Base-by-base conservation (phyloP, 1,140 invertebrate genomes). In the Bactericera cockerelli region DNA sequence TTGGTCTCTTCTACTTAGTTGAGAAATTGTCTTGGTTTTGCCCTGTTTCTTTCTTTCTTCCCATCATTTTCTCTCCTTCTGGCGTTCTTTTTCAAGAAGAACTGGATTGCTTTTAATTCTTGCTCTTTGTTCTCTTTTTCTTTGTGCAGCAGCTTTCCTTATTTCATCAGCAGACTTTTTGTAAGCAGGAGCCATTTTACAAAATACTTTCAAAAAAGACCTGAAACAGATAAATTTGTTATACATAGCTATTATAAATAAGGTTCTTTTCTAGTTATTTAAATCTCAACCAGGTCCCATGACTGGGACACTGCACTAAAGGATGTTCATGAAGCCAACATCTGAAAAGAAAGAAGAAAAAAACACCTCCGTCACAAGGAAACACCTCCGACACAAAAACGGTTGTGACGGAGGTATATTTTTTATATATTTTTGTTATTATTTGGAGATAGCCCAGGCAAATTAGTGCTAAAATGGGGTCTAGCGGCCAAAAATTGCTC, bases 1-100 rank as follows among this genome's bases (percentile, higher is more conserved):
- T 36, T 57, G 8, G 26, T 53, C 59, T 57, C 59, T 62, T 56
- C 61, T 63, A 63, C 56, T 63, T 59, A 33, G 25, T 59, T 59
- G 56, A 38, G 53, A 42, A 61, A 38, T 62, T 55, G 11, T 19
- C 59, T 57, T 26, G 53, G 60, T 56, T 49, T 61, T 31, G 6
- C 57, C 62, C 62, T 54, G 25, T 25, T 25, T n/a, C 16, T 26
- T 31, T 55, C 49, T 26, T 19, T 39, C 14, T 19, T 33, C 13
- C 58, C 26, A 54, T 61, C 58, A 28, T 38, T 42, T 22, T 59
- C 26, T 54, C 53, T 55, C 33, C 16, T 36, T 36, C 33, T 36
- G 33, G 10, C 33, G 33, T 26, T 25, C 55, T 26, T 26, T 24
- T 26, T 26, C 55, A 19, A 54, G 21, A 10, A 13, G 13, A 16